Percentiles rank a stretch among this genome's conserved stretches.
These are phyloP conservation scores for Rhyzopertha dominica DNA, from an alignment of 1,140 invertebrate species.

Conservation along the genomic window DNA sequence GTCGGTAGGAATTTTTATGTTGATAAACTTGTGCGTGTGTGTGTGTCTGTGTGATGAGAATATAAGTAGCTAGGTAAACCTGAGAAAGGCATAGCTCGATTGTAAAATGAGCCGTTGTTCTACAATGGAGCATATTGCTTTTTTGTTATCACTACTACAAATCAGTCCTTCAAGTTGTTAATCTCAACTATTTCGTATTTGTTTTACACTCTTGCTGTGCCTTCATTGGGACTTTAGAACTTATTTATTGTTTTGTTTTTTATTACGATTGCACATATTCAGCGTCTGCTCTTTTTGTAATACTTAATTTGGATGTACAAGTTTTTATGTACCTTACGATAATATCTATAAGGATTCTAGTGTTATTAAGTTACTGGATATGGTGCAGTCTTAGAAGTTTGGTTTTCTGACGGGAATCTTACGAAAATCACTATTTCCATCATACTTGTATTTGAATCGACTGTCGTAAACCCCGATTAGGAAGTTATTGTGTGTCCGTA, in stretches of 20 bases:
- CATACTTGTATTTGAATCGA: constrained; percentile 27
- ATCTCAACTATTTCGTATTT: constrained; percentile 12
- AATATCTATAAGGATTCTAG: constrained; percentile 13
- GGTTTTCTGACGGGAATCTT: constrained; percentile 12
- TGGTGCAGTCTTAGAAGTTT: constrained; percentile 17
- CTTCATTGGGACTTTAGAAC: constrained; percentile 8
- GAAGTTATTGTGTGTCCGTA: constrained; percentile 19
- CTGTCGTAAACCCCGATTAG: constrained; percentile 30
- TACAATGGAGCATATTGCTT: no score
- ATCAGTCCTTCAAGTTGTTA: constrained; percentile 5
- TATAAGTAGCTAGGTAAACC: constrained; percentile 20
- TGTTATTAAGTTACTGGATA: constrained; percentile 16
- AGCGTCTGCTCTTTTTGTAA: constrained; percentile 16
- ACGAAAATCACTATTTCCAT: constrained; percentile 19
- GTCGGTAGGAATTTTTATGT: constrained; percentile 34
- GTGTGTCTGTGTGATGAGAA: neutral
- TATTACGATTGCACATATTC: constrained; percentile 18
- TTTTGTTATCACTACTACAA: constrained; percentile 7
- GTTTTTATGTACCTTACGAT: constrained; percentile 15
- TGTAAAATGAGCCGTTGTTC: no score
- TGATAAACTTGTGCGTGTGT: constrained; percentile 23
- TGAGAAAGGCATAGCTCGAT: constrained; percentile 11
- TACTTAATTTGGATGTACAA: constrained; percentile 17
- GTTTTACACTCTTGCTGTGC: constrained; percentile 13
- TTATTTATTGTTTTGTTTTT: constrained; percentile 2